A percentile compares a stretch with the other conserved stretches of the same genome.
Conservation (phyloP, 2,888 invertebrate species). For the Alentia gelatinosa region DNA sequence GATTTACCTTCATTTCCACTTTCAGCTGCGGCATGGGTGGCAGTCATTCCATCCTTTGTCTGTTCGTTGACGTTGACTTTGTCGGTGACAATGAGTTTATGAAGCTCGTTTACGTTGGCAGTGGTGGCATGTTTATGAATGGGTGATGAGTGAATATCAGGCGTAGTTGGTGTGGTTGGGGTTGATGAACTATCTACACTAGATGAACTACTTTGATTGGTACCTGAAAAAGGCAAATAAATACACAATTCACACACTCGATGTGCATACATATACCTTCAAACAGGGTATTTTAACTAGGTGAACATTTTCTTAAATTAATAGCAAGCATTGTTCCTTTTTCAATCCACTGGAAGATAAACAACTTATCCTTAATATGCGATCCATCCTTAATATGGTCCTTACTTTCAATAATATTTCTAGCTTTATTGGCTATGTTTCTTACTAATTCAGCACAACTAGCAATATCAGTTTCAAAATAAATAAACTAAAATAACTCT, state of each 20-base stretch:
- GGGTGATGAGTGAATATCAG: constrained; percentile 65
- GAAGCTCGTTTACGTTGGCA: constrained; percentile 66
- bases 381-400: no score
- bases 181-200: constrained; percentile 54
- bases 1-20: constrained; percentile 73
- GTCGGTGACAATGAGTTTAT: background rate
- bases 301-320: background rate
- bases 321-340: no score
- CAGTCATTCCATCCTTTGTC: constrained; percentile 73
- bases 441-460: no score
- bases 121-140: constrained; percentile 70
- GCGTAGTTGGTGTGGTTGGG: constrained; percentile 34
- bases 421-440: no score
- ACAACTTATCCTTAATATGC: background rate
- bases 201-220: constrained; percentile 61
- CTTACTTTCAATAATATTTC: no score
- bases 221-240: constrained; percentile 38
- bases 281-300: background rate
- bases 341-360: background rate
- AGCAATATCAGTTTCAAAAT: background rate
- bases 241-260: background rate
- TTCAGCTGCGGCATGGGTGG: constrained; percentile 74
- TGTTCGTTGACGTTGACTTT: constrained; percentile 68
- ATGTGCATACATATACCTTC: background rate
- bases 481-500: background rate